Conservation (phyloP, 2,113 vertebrate species). For the Poeciliopsis occidentalis region DNA sequence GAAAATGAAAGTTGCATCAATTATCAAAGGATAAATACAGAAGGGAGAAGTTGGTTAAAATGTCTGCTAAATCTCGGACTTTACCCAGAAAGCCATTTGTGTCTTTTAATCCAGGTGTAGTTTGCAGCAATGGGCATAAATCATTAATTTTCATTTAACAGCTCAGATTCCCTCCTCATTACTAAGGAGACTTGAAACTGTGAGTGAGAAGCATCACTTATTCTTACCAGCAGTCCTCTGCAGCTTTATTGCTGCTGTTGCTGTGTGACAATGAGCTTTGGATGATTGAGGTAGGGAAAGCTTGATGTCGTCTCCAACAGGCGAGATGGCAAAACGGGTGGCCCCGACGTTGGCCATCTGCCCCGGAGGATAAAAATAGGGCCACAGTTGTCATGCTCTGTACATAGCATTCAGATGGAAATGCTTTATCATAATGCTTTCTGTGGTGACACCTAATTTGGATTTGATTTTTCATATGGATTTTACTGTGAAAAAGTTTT, state of each 20-base stretch:
- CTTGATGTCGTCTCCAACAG: constrained; percentile 67
- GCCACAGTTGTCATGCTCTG: constrained; percentile 59
- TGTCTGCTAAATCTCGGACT: neutral
- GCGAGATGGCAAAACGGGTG: constrained; percentile 60
- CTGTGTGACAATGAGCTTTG: constrained; percentile 49
- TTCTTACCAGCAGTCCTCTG: neutral
- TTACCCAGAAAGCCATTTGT: neutral
- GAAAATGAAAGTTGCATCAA: too few relatives aligned
- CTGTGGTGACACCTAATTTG: too few relatives aligned
- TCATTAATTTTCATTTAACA: too few relatives aligned
- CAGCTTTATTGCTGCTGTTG: constrained; percentile 51
- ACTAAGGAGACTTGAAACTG: neutral
- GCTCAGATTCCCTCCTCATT: too few relatives aligned
- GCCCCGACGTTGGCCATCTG: constrained; percentile 74
- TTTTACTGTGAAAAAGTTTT: too few relatives aligned
- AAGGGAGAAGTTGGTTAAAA: neutral
- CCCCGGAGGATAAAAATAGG: constrained; percentile 71
- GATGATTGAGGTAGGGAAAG: constrained; percentile 46
- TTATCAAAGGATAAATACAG: neutral
- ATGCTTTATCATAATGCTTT: constrained; percentile 5
- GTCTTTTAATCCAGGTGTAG: too few relatives aligned
- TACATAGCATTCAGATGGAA: constrained; percentile 41
- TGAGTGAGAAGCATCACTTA: neutral
- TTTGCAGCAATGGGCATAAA: too few relatives aligned
- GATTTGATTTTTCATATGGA: neutral